Evolutionary conservation across 2,797 vertebrate genomes (phyloP).

Genomic region (Lagocephalus sceleratus): DNA sequence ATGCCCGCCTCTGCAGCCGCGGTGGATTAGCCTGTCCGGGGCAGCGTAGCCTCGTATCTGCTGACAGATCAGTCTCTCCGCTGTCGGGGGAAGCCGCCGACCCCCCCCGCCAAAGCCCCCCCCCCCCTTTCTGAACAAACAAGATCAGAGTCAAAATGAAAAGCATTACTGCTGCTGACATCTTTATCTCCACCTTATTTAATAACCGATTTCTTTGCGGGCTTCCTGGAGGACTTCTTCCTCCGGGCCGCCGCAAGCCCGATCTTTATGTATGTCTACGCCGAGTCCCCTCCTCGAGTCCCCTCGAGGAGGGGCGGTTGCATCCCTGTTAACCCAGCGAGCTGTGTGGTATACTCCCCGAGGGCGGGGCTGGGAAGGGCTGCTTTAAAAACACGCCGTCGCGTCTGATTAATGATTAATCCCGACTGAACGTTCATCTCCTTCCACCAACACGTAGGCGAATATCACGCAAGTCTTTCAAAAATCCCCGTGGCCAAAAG

Average conservation of each 20-base stretch:
- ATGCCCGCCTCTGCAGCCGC: constrained; percentile 63
- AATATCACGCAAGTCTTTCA: too few relatives aligned
- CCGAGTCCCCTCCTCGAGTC: constrained; percentile 39
- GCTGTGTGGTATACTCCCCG: too few relatives aligned
- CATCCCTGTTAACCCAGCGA: constrained; percentile 25
- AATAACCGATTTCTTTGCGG: constrained; percentile 66
- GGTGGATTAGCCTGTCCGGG: constrained; percentile 57
- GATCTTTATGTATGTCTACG: constrained; percentile 59
- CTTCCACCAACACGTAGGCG: too few relatives aligned
- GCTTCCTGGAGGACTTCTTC: constrained; percentile 59
- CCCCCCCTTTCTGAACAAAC: constrained; percentile 63
- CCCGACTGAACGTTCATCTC: too few relatives aligned
- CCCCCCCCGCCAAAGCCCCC: constrained; percentile 40
- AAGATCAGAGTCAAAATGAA: constrained; percentile 70
- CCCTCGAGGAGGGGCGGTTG: constrained; percentile 40
- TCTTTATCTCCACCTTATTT: constrained; percentile 71
- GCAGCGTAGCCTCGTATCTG: constrained; percentile 44
- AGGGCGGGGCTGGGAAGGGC: too few relatives aligned
- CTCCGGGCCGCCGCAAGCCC: constrained; percentile 42
- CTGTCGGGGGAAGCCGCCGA: constrained; percentile 33
- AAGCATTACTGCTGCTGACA: constrained; percentile 71
- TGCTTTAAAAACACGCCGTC: too few relatives aligned
- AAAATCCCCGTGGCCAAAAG: too few relatives aligned
- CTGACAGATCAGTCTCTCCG: constrained; percentile 62
- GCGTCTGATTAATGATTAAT: too few relatives aligned